Base-by-base conservation (phyloP, 2,888 invertebrate genomes). In the Imbricaverruca yamaguchii region DNA sequence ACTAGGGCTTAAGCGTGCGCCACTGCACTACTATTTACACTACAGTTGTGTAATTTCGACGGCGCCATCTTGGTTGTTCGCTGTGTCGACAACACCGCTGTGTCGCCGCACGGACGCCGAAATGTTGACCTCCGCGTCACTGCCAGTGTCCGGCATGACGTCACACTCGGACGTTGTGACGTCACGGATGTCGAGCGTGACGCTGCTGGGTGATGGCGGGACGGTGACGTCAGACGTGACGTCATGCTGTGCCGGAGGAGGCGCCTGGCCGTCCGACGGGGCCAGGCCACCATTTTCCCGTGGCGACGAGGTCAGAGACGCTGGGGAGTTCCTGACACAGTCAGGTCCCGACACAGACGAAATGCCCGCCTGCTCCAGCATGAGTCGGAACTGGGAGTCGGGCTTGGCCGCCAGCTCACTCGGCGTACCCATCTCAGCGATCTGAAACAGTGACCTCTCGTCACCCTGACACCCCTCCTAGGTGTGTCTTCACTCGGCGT, bases 341-440 rank as follows among this genome's bases (percentile, higher is more conserved):
- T 83, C 81, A 78, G 80, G 83, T 21, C 39, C 39, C 39, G 4
- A 13, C n/a, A 67, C 12, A n/a, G 67, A 67, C 67, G 67, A 25
- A 25, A 67, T 67, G 67, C 67, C 67, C 11, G 67, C 67, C 67
- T 67, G 67, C 4, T n/a, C 59, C 82, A 83, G 80, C 83, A 83
- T 83, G 69, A 83, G 81, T 23, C 80, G 55, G 80, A 83, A 83
- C 23, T 82, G 18, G 25, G 83, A 83, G 57, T 63, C 81, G 23
- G 82, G 80, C 0, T 18, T 79, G 69, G 8, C 18, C 81, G 83
- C 81, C 23, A 83, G 80, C 15, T 63, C 23, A 13, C 18, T 77
- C 2, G 83, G 83, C 10, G 82, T 80, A 79, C 81, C 83, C 69
- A 83, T 81, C 80, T 83, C 83, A 12, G 57, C 80, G 21, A 83